Conservation (phyloP, 2,797 vertebrate genomes). For the Ibycter americanus region DNA sequence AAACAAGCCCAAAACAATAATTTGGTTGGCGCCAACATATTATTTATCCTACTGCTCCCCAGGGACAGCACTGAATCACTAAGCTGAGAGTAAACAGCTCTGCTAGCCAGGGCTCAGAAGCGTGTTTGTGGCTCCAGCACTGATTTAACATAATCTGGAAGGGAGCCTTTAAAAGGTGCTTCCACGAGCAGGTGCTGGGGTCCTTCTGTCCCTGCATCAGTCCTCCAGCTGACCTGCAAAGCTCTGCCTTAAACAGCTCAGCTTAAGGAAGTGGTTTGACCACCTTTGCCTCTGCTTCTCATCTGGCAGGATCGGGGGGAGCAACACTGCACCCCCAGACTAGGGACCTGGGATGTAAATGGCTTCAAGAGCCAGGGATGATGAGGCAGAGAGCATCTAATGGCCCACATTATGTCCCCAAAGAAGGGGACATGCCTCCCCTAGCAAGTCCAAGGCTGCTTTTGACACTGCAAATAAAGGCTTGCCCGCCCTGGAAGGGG, state of each 20-base stretch:
- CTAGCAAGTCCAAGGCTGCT: not conserved
- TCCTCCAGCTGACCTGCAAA: not conserved
- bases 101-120: not conserved
- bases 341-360: fast-evolving
- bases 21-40: not conserved
- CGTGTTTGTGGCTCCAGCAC: not conserved
- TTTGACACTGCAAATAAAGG: not conserved
- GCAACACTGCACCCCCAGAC: not conserved
- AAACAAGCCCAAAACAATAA: not conserved
- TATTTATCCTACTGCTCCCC: slow-evolving; percentile 47
- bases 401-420: too few species aligned
- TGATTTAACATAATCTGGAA: not conserved
- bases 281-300: not conserved
- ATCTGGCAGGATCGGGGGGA: fast-evolving
- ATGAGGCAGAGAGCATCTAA: not conserved
- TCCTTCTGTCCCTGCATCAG: not conserved
- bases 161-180: not conserved
- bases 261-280: not conserved
- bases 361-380: not conserved
- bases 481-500: fast-evolving
- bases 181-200: not conserved
- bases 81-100: not conserved
- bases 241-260: not conserved
- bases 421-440: not conserved
- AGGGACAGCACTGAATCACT: not conserved